phyloP scores from a whole-genome alignment of 37 sponge, comb jelly and placozoan species.

The Halisarca cf. caerulea region DNA sequence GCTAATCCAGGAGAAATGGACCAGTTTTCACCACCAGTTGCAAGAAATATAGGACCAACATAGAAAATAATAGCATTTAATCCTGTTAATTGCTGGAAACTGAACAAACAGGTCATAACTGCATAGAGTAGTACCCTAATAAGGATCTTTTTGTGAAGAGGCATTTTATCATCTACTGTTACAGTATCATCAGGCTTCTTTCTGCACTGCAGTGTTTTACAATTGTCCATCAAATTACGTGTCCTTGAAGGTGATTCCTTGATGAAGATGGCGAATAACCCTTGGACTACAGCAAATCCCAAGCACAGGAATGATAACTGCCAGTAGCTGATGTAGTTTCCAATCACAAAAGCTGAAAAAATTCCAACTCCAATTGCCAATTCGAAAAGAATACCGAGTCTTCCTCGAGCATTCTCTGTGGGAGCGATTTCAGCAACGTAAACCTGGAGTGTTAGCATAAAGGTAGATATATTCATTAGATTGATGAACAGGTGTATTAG shows the following conservation, averaged over 20 bases:
- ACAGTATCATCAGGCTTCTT: neutral
- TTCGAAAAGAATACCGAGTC: neutral
- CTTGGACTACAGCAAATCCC: neutral
- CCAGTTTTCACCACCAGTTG: neutral
- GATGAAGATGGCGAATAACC: neutral
- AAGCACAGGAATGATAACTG: neutral
- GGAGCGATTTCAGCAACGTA: slow-evolving; percentile 13
- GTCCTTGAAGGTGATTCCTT: neutral
- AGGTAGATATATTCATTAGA: too few relatives aligned
- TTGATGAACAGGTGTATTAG: too few relatives aligned
- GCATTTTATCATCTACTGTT: neutral
- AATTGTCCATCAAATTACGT: neutral
- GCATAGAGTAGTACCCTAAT: neutral
- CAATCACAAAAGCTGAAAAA: neutral
- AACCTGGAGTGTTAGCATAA: neutral
- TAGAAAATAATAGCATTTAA: slow-evolving; percentile 1
- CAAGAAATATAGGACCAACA: slow-evolving; percentile 1
- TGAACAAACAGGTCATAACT: neutral
- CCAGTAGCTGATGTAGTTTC: neutral
- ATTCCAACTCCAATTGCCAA: neutral
- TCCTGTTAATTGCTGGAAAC: slow-evolving; percentile 5
- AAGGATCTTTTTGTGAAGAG: neutral
- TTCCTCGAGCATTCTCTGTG: neutral
- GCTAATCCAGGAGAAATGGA: slow-evolving; percentile 8
- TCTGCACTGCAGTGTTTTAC: neutral